Conservation (phyloP, 2,797 vertebrate species). For the Petrocephalus sullivani region DNA sequence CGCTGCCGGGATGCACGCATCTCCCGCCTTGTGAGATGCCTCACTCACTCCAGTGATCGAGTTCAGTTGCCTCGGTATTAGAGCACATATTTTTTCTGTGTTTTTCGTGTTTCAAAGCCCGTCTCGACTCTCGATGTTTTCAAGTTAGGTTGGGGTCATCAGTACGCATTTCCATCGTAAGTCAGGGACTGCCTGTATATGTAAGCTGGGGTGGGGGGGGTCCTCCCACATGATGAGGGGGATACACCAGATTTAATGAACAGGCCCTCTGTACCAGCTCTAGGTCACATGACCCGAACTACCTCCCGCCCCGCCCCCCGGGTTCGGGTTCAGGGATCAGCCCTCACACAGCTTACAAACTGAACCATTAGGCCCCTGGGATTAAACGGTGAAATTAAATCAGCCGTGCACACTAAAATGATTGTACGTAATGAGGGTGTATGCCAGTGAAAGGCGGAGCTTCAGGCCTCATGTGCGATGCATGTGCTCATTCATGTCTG, state of each 20-base stretch:
- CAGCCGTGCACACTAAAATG: neutral
- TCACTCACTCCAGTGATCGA: no score
- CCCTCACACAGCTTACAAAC: conserved; percentile 18
- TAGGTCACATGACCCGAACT: conserved; percentile 26
- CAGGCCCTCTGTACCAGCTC: conserved; percentile 4
- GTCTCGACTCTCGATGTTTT: no score
- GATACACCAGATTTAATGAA: conserved; percentile 40
- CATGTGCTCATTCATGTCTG: neutral
- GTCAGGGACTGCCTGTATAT: no score
- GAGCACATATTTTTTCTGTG: no score
- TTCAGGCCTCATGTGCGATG: neutral
- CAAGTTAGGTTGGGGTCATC: no score
- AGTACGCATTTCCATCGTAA: no score
- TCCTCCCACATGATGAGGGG: conserved; percentile 40
- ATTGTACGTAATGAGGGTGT: neutral
- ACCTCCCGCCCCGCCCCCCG: conserved; percentile 29
- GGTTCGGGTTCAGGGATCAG: conserved; percentile 26
- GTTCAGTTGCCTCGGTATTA: no score
- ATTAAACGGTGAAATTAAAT: neutral
- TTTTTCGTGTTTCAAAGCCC: no score
- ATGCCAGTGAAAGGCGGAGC: neutral
- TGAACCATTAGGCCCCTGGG: conserved; percentile 16
- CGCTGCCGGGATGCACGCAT: no score
- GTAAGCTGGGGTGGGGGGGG: conserved; percentile 20
- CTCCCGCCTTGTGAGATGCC: no score